phyloP scores from a whole-genome alignment of 92 coral and sea anemone species.

The Paragorgia papillata region DNA sequence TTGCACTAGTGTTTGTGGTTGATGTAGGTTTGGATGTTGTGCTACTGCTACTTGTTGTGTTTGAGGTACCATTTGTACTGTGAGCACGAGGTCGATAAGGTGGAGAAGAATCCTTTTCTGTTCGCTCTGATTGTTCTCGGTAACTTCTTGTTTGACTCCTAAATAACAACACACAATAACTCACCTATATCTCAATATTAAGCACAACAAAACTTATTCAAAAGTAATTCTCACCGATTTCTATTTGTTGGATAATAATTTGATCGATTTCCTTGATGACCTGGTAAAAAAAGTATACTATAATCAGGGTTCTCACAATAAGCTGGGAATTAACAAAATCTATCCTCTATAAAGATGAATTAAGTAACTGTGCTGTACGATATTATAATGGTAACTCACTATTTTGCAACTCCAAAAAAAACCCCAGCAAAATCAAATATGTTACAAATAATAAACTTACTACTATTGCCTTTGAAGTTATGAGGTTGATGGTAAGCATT shows the following conservation, averaged over 20 bases:
- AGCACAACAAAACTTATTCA: background rate
- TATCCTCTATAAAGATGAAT: too few relatives aligned
- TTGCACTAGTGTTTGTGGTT: slow-evolving; percentile 43
- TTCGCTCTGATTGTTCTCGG: slow-evolving; percentile 63
- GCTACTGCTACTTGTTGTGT: slow-evolving; percentile 42
- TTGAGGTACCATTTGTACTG: slow-evolving; percentile 59
- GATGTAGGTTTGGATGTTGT: slow-evolving; percentile 48
- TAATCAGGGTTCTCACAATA: background rate
- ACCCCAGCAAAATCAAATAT: too few relatives aligned
- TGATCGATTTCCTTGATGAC: slow-evolving; percentile 36
- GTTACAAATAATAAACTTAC: slow-evolving; percentile 9
- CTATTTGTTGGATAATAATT: slow-evolving; percentile 17
- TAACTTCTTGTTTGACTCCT: slow-evolving; percentile 59
- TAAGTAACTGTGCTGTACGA: too few relatives aligned
- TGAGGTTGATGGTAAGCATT: slow-evolving; percentile 34
- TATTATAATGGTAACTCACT: too few relatives aligned
- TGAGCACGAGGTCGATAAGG: slow-evolving; percentile 65
- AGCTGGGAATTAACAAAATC: too few relatives aligned
- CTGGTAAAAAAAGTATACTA: background rate
- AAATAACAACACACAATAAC: slow-evolving; percentile 53
- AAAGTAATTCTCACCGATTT: slow-evolving; percentile 10
- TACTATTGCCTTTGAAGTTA: slow-evolving; percentile 3
- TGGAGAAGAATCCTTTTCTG: slow-evolving; percentile 2
- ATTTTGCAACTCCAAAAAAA: too few relatives aligned
- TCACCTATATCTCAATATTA: slow-evolving; percentile 10